Evolutionary conservation across 2,888 invertebrate genomes (phyloP).

Genomic region (Torymus tubicola): DNA sequence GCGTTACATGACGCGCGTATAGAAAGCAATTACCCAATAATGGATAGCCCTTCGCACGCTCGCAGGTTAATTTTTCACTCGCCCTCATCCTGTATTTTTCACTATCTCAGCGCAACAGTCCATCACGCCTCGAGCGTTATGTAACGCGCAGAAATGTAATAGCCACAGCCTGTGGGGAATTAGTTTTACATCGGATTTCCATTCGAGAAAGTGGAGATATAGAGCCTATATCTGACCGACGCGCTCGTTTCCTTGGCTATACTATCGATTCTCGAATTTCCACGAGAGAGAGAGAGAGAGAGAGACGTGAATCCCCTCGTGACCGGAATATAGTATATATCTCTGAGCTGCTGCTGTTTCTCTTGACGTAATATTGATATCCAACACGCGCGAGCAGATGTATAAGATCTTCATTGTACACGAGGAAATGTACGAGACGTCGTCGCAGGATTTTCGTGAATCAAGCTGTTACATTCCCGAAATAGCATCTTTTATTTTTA

Average conservation of each 20-base stretch:
- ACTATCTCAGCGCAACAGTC: too few relatives aligned
- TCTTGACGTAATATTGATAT: conserved; percentile 13
- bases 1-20: too few relatives aligned
- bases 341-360: neutral
- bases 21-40: too few relatives aligned
- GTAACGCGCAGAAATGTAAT: too few relatives aligned
- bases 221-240: neutral
- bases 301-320: neutral
- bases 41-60: too few relatives aligned
- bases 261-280: conserved; percentile 58
- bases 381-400: neutral
- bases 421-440: neutral
- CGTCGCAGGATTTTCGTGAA: neutral
- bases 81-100: too few relatives aligned
- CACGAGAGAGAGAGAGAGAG: too few relatives aligned
- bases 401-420: conserved; percentile 10
- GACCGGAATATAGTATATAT: conserved; percentile 10
- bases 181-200: neutral
- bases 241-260: conserved; percentile 42
- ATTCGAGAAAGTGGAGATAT: neutral
- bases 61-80: too few relatives aligned
- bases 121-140: too few relatives aligned
- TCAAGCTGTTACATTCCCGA: neutral
- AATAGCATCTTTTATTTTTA: conserved; percentile 17
- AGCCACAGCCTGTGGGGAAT: too few relatives aligned